phyloP scores from a whole-genome alignment of 2,797 vertebrate species.

The Melanotaenia parkinsoni region DNA sequence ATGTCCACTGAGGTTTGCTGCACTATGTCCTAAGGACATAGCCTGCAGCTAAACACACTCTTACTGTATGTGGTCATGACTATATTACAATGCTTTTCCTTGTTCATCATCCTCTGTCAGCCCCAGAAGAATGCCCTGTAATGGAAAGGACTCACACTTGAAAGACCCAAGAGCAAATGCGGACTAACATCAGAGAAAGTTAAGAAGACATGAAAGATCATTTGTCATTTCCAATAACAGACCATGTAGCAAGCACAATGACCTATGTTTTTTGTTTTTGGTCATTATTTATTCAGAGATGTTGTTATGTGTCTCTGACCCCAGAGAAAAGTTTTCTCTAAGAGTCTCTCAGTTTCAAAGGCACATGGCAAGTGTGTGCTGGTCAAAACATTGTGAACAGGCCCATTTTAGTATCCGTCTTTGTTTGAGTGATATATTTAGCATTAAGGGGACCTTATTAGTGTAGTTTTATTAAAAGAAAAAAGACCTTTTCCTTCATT shows the following conservation, averaged over 20 bases:
- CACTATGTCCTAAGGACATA: constrained; percentile 85
- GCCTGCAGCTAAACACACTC: constrained; percentile 87
- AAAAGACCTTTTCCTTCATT: not conserved
- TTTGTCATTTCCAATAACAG: constrained; percentile 78
- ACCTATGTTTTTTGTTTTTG: constrained; percentile 62
- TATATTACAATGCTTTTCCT: constrained; percentile 68
- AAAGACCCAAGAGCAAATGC: constrained; percentile 59
- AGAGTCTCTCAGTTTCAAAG: not conserved
- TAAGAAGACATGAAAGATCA: constrained; percentile 73
- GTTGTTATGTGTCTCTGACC: constrained; percentile 43
- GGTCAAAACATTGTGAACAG: not conserved
- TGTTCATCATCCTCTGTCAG: constrained; percentile 44
- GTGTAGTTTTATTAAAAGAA: not conserved
- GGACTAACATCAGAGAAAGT: constrained; percentile 58
- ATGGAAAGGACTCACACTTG: constrained; percentile 75
- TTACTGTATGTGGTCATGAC: constrained; percentile 76
- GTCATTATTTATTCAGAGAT: constrained; percentile 70
- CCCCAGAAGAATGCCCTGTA: constrained; percentile 65
- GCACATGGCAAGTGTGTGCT: not conserved
- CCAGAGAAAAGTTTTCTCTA: constrained; percentile 37
- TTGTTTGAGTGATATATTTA: not conserved
- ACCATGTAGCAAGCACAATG: constrained; percentile 55
- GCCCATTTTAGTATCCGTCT: accelerated
- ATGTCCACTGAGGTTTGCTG: constrained; percentile 84
- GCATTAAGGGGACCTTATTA: too few species aligned